Percentiles rank a stretch among this genome's conserved stretches.
phyloP scores from a whole-genome alignment of 2,113 vertebrate genomes.

The Genyomyrus donnyi region DNA sequence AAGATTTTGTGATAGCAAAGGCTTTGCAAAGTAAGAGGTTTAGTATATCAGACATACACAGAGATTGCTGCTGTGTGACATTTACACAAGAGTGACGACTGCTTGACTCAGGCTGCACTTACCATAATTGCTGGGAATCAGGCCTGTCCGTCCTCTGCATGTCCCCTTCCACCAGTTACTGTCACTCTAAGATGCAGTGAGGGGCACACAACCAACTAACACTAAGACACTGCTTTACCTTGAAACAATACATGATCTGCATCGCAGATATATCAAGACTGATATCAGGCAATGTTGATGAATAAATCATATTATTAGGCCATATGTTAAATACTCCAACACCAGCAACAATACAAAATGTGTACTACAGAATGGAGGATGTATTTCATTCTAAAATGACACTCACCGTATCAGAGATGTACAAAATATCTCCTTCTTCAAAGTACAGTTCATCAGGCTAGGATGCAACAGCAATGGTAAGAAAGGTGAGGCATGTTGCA shows the following conservation, averaged over 20 bases:
- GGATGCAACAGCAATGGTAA: slow-evolving; percentile 26
- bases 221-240: background rate
- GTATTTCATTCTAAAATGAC: background rate
- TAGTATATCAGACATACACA: background rate
- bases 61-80: background rate
- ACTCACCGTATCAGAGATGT: slow-evolving; percentile 93
- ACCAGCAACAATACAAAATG: background rate
- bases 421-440: slow-evolving; percentile 95
- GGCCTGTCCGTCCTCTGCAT: slow-evolving; percentile 83
- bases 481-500: background rate
- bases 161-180: slow-evolving; percentile 98
- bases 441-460: slow-evolving; percentile 96
- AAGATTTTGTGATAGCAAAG: background rate
- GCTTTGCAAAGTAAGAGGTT: background rate
- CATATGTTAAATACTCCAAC: background rate
- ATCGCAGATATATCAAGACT: background rate
- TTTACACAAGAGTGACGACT: background rate
- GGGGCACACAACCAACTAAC: background rate
- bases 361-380: background rate
- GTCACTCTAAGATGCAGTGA: slow-evolving; percentile 72
- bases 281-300: background rate
- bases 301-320: background rate
- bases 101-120: slow-evolving; percentile 38
- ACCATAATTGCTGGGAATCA: slow-evolving; percentile 99
- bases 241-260: background rate